Base-by-base conservation (phyloP, 2,113 vertebrate species). In the Chitala chitala region DNA sequence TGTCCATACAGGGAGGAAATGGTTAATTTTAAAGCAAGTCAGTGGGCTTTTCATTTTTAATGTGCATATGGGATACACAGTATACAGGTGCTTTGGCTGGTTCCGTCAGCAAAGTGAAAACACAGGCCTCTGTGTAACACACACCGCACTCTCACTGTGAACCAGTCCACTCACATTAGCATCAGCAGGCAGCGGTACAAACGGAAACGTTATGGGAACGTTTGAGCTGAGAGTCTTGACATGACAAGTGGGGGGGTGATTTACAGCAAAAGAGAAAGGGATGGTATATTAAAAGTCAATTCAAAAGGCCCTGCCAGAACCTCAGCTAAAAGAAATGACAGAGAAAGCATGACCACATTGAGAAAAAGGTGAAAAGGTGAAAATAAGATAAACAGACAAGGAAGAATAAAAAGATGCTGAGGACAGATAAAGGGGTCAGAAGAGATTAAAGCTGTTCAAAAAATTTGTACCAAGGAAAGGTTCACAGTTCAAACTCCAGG, bases 311-410 rank as follows among this genome's bases (percentile, higher is more conserved):
- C n/a, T n/a, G n/a, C n/a, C n/a, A n/a, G 29, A 46, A 44, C 5
- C 26, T 44, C 38, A 50, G 73, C 77, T 50, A 77, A 76, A 76
- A 79, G 54, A 77, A 71, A 73, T 79, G 75, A 79, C 78, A 69
- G 79, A 80, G 74, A 77, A 80, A 79, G 83, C 82, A 81, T 77
- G 80, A 81, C 80, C 83, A 83, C 86, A 86, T 86, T 10, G 59
- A 50, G 40, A 33, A 55, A 38, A 87, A 86, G 87, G 88, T 88
- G 88, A 86, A 88, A 88, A 85, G 80, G 78, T 76, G 76, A 38
- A n/a, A 75, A 81, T 80, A 36, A 50, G 24, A 56, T 6, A 61
- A 83, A 84, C 79, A 76, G 78, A 85, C 81, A 76, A 68, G 71
- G 55, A 44, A 44, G 74, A 75, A 73, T 44, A 79, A 48, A 44